phyloP scores from a whole-genome alignment of 2,113 vertebrate genomes.

The Malurus melanocephalus region DNA sequence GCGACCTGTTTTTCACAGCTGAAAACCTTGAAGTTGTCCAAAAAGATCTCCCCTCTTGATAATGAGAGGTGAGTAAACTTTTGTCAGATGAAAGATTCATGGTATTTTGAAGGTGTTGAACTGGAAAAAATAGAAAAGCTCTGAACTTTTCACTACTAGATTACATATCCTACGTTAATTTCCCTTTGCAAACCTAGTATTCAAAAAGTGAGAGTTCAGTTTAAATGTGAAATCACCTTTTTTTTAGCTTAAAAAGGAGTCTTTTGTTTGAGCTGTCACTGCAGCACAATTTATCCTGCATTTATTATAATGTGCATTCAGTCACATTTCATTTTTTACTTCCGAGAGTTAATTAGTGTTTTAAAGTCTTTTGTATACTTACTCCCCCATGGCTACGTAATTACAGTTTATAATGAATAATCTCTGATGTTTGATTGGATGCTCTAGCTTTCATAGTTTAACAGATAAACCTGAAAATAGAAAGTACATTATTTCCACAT shows the following conservation, averaged over 20 bases:
- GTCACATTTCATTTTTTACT: conserved; percentile 49
- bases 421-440: neutral
- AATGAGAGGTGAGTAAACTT: neutral
- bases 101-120: neutral
- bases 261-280: conserved; percentile 62
- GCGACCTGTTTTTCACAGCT: neutral
- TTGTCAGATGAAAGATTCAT: neutral
- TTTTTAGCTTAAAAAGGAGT: neutral
- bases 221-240: conserved; percentile 55
- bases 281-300: conserved; percentile 32
- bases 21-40: neutral
- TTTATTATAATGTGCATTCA: conserved; percentile 42
- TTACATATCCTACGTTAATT: conserved; percentile 6
- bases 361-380: conserved; percentile 39
- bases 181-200: neutral
- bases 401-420: conserved; percentile 1
- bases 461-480: conserved; percentile 8
- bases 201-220: conserved; percentile 47
- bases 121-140: neutral
- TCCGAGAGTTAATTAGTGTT: conserved; percentile 56
- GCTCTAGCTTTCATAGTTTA: neutral
- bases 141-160: neutral
- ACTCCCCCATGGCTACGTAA: neutral
- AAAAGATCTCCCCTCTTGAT: neutral
- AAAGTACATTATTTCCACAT: neutral